Percentiles rank a stretch among this genome's conserved stretches.
Evolutionary conservation across 2,113 vertebrate species (phyloP).

Genomic region (Alligator mississippiensis): DNA sequence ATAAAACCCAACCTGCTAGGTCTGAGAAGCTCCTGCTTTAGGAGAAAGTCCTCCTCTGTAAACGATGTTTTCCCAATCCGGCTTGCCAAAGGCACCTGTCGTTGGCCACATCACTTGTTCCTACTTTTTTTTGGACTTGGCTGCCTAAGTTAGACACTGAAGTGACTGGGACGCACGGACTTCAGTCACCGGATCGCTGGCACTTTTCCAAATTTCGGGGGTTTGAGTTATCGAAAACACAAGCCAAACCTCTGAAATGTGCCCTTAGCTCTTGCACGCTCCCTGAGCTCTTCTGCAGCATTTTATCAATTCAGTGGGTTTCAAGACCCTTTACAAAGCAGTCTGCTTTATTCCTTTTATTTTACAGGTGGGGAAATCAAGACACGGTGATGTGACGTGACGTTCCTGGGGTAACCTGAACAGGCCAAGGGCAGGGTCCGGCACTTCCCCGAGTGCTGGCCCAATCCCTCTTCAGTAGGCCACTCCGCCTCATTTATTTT

Average conservation of each 20-base stretch:
- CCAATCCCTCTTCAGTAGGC: too few relatives aligned
- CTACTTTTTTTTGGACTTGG: not conserved
- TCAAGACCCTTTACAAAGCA: not conserved
- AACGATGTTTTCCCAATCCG: not conserved
- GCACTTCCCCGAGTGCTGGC: too few relatives aligned
- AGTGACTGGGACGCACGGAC: fast-evolving
- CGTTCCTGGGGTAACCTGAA: too few relatives aligned
- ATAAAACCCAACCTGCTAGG: not conserved
- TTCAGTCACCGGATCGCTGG: not conserved
- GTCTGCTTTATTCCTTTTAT: not conserved
- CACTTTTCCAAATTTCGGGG: fast-evolving
- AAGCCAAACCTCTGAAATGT: not conserved
- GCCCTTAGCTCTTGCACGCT: not conserved
- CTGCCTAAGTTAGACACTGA: not conserved
- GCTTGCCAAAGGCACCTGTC: not conserved
- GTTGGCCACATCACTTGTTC: not conserved
- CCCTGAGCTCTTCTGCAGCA: fast-evolving
- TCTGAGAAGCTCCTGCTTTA: not conserved
- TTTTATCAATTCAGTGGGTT: not conserved
- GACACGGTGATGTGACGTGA: not conserved
- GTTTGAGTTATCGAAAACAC: not conserved
- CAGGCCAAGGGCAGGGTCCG: too few relatives aligned
- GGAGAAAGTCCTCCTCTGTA: not conserved
- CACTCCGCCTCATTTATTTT: not conserved
- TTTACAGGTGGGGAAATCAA: not conserved